Percentiles rank a stretch among this genome's conserved stretches.
Evolutionary conservation across 2,113 vertebrate species (phyloP).

Genomic region (Acanthisitta chloris): DNA sequence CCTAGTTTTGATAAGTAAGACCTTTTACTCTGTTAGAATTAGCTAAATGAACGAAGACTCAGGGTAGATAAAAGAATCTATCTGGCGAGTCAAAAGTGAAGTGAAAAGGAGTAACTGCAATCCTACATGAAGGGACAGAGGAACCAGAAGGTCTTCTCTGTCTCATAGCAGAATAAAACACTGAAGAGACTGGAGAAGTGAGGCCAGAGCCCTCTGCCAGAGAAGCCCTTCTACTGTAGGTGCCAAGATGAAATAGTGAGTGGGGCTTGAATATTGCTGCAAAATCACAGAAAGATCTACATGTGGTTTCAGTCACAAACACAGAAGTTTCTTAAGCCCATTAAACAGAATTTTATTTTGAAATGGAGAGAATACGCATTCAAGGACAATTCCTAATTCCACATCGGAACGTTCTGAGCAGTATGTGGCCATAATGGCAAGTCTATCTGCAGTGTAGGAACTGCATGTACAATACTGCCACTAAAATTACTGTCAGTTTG

Average conservation of each 20-base stretch:
- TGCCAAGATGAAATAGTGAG: background rate
- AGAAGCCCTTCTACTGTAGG: background rate
- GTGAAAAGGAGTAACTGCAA: background rate
- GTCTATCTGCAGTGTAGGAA: background rate
- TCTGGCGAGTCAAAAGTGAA: background rate
- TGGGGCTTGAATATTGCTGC: background rate
- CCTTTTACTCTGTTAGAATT: background rate
- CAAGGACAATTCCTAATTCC: background rate
- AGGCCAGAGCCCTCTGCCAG: background rate
- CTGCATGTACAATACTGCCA: background rate
- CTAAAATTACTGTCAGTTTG: background rate
- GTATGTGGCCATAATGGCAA: background rate
- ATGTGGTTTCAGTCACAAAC: background rate
- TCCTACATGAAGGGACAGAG: background rate
- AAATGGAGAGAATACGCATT: background rate
- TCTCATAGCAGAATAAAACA: background rate
- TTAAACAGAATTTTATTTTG: background rate
- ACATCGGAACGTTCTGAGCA: background rate
- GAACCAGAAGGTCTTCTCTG: background rate
- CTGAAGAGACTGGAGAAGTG: background rate
- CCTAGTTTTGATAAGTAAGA: background rate
- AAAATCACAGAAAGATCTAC: background rate
- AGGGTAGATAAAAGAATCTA: background rate
- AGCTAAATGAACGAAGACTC: background rate
- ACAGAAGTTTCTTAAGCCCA: background rate